Percentiles rank a stretch among this genome's conserved stretches.
Evolutionary conservation across 2,113 vertebrate species (phyloP).

Genomic region (Scolopax mira): DNA sequence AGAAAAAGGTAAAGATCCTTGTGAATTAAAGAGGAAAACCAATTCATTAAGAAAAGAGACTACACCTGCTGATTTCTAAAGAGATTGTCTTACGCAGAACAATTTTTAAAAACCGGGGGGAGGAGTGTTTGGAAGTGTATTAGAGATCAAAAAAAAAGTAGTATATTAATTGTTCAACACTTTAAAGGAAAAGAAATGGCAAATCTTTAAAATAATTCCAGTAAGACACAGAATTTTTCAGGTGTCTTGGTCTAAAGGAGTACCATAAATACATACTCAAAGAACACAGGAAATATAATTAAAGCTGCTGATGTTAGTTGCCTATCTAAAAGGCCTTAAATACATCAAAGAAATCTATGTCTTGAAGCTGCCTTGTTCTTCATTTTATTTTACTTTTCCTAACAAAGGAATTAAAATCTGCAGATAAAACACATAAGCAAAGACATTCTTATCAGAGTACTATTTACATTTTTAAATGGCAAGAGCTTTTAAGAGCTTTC

Average conservation of each 20-base stretch:
- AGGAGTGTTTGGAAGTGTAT: background rate
- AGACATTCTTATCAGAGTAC: background rate
- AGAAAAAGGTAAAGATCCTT: background rate
- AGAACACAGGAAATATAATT: background rate
- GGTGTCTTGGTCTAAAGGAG: background rate
- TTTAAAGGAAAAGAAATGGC: background rate
- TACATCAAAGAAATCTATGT: background rate
- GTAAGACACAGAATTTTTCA: background rate
- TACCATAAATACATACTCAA: background rate
- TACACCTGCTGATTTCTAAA: background rate
- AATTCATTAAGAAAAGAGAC: background rate
- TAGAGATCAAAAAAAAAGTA: background rate
- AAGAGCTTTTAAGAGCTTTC: background rate
- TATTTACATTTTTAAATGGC: background rate
- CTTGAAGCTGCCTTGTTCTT: background rate
- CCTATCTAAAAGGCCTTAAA: background rate
- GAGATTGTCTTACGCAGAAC: background rate
- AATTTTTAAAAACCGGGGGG: accelerated
- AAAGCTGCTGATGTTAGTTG: background rate
- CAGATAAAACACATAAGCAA: background rate
- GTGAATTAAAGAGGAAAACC: background rate
- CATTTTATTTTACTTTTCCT: background rate
- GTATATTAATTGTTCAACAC: background rate
- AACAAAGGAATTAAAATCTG: background rate
- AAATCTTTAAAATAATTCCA: background rate